Evolutionary conservation across 2,888 invertebrate species (phyloP).

Genomic region (Malachius bipustulatus): DNA sequence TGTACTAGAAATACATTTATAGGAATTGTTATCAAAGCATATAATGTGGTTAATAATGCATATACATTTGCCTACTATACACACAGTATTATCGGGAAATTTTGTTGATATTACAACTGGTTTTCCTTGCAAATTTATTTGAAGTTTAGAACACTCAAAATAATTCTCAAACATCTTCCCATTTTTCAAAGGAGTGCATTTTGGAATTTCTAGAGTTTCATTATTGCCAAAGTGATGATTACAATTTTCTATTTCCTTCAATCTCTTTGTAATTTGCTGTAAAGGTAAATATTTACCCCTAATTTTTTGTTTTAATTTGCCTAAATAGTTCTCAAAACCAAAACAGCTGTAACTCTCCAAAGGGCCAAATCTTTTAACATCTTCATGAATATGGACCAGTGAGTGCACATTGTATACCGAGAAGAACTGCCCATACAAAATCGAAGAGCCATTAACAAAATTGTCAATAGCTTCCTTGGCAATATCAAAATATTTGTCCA

Average conservation of each 20-base stretch:
- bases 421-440: constrained; percentile 7
- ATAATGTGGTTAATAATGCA: constrained; percentile 7
- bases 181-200: too few species aligned
- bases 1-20: constrained; percentile 5
- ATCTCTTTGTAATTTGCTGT: constrained; percentile 6
- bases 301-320: constrained; percentile 7
- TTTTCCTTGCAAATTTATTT: constrained; percentile 7
- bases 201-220: too few species aligned
- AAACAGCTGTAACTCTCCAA: constrained; percentile 9
- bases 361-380: constrained; percentile 9
- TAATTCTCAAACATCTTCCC: too few species aligned
- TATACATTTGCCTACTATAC: constrained; percentile 4
- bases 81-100: constrained; percentile 6
- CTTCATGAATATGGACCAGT: constrained; percentile 8
- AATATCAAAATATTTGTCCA: constrained; percentile 6
- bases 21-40: constrained; percentile 3
- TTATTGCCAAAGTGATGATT: too few species aligned
- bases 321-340: constrained; percentile 9
- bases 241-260: too few species aligned
- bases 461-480: constrained; percentile 4
- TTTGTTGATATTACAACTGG: constrained; percentile 5
- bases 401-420: constrained; percentile 9
- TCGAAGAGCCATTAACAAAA: constrained; percentile 6
- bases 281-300: constrained; percentile 5
- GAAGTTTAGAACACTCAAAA: too few species aligned